Percentiles rank a stretch among this genome's conserved stretches.
These are phyloP conservation scores for Ictidomys tridecemlineatus DNA, from an alignment of 2,113 vertebrate species.

Conservation along the genomic window DNA sequence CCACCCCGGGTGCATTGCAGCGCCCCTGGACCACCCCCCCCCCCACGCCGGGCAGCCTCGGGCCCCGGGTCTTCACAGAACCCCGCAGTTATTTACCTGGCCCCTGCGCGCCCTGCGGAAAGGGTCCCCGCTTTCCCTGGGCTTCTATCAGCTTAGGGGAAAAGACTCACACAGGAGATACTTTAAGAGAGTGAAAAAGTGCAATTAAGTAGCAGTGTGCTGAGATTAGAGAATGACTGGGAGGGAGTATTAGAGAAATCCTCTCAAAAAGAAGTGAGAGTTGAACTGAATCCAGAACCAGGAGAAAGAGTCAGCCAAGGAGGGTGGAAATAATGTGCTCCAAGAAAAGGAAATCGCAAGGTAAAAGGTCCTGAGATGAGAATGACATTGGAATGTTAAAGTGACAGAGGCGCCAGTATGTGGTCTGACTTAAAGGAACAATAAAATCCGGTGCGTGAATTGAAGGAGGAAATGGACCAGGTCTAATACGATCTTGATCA, in stretches of 20 bases:
- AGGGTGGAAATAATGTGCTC: not conserved
- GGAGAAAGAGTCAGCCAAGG: not conserved
- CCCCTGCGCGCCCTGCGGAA: not conserved
- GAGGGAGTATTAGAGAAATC: not conserved
- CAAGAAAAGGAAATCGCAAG: not conserved
- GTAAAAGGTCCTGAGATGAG: not conserved
- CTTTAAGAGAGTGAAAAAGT: not conserved
- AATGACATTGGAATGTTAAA: not conserved
- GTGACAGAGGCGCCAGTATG: not conserved
- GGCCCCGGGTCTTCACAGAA: not conserved
- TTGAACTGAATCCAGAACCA: not conserved
- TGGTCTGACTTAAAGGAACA: not conserved
- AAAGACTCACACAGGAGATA: not conserved
- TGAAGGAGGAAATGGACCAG: not conserved
- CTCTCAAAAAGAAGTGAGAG: not conserved
- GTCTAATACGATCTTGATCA: not conserved
- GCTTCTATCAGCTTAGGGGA: not conserved
- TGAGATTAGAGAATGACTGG: not conserved
- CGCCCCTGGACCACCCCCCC: not conserved
- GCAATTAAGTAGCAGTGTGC: not conserved
- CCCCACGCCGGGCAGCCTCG: not conserved
- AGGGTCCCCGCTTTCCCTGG: not conserved
- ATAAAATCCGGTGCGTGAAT: not conserved
- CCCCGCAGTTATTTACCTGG: not conserved
- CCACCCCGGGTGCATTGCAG: not conserved